Percentiles rank a stretch among this genome's conserved stretches.
Conservation (phyloP, 2,888 invertebrate species). For the Epiblema foenella region DNA sequence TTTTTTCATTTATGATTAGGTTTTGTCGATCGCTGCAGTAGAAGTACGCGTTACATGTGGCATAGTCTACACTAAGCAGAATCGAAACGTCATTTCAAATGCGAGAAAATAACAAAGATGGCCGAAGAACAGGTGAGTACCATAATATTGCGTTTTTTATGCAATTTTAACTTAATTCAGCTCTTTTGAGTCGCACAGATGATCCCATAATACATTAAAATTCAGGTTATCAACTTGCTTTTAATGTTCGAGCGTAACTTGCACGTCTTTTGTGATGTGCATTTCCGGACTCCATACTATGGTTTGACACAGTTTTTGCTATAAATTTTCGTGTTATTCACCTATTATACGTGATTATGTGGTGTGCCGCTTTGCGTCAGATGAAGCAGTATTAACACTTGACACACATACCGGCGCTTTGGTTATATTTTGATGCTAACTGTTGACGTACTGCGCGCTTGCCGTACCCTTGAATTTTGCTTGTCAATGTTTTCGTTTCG, state of each 20-base stretch:
- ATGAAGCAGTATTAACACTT: constrained; percentile 40
- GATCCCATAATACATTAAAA: constrained; percentile 39
- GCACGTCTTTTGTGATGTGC: constrained; percentile 28
- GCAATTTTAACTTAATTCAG: constrained; percentile 70
- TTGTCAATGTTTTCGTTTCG: constrained; percentile 40
- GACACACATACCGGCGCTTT: constrained; percentile 67
- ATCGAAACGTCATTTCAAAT: constrained; percentile 77
- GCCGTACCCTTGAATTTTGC: constrained; percentile 62
- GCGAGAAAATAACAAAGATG: constrained; percentile 87
- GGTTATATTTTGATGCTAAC: constrained; percentile 65
- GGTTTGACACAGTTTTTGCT: constrained; percentile 42
- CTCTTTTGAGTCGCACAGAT: constrained; percentile 23
- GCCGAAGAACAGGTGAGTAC: constrained; percentile 91
- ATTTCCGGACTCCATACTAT: constrained; percentile 36
- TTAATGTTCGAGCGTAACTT: constrained; percentile 31
- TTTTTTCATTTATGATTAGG: not conserved
- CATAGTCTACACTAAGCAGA: constrained; percentile 44
- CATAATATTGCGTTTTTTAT: constrained; percentile 75
- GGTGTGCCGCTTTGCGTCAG: constrained; percentile 28
- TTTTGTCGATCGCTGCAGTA: not conserved
- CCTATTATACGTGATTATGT: constrained; percentile 41
- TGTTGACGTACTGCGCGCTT: constrained; percentile 60
- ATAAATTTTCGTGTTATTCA: constrained; percentile 34
- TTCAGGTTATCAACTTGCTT: constrained; percentile 19
- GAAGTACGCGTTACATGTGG: constrained; percentile 21